These are phyloP conservation scores for Brenthis daphne DNA, from an alignment of 2,888 invertebrate species.

Conservation along the genomic window DNA sequence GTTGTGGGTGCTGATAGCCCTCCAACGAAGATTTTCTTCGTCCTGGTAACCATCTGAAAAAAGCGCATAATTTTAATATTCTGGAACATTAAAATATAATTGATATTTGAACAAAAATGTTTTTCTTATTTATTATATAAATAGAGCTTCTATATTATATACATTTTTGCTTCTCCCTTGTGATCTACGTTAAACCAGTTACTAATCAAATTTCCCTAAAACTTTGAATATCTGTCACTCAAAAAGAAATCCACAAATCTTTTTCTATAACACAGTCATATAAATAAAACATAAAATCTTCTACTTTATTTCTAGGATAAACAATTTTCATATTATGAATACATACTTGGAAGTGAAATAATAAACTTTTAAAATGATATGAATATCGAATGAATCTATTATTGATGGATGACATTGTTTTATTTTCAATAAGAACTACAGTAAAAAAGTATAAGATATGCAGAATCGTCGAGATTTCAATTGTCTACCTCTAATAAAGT, in stretches of 20 bases:
- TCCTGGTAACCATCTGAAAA: conserved; percentile 99
- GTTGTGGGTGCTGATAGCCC: conserved; percentile 99
- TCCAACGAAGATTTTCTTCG: conserved; percentile 99
- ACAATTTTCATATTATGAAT: neutral
- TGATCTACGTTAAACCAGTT: too few species aligned
- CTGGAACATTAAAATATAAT: neutral
- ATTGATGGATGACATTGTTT: conserved; percentile 12
- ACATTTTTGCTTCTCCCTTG: too few species aligned
- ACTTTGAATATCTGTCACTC: too few species aligned
- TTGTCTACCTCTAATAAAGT: conserved; percentile 25
- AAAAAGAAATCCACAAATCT: too few species aligned
- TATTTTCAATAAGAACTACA: conserved; percentile 3
- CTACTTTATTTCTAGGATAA: neutral
- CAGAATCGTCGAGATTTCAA: conserved; percentile 25
- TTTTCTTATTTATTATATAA: too few species aligned
- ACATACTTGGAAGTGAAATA: conserved; percentile 1
- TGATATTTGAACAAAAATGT: too few species aligned
- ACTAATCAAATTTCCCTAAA: too few species aligned
- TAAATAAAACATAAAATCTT: neutral
- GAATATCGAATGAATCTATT: conserved; percentile 14
- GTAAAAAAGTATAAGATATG: conserved; percentile 20
- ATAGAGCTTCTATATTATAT: too few species aligned
- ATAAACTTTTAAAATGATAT: conserved; percentile 12
- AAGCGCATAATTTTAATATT: conserved; percentile 44
- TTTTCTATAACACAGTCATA: neutral